phyloP scores from a whole-genome alignment of 2,888 invertebrate species.

The Caenorhabditis plicata region DNA sequence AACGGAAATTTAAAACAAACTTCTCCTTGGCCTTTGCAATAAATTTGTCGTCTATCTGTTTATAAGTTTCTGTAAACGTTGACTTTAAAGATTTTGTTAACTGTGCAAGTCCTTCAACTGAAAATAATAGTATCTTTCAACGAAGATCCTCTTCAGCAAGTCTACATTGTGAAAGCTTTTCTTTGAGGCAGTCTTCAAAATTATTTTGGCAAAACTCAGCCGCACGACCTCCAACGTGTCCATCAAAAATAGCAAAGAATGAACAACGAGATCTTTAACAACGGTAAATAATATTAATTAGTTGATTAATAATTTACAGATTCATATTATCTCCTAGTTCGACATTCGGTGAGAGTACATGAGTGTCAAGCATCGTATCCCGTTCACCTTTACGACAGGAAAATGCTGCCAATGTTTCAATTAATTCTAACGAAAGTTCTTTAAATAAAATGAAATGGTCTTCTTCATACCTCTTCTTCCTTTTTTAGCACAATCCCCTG shows the following conservation, averaged over 20 bases:
- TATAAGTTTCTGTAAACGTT: constrained; percentile 68
- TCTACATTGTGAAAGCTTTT: constrained; percentile 65
- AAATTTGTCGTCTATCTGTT: constrained; percentile 69
- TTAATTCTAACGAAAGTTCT: constrained; percentile 7
- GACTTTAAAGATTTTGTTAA: constrained; percentile 68
- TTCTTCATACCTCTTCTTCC: not conserved
- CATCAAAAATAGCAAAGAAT: constrained; percentile 69
- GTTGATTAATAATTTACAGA: not conserved
- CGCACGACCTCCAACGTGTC: constrained; percentile 69
- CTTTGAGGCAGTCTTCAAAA: constrained; percentile 64
- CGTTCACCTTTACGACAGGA: constrained; percentile 68
- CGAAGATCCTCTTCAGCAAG: not conserved
- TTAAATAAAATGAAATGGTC: not conserved
- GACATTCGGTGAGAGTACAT: constrained; percentile 67
- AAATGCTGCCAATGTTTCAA: constrained; percentile 9
- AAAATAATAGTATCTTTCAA: constrained; percentile 3
- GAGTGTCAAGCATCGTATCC: constrained; percentile 70
- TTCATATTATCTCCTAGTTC: constrained; percentile 13
- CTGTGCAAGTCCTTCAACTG: constrained; percentile 26
- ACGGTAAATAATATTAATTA: not conserved
- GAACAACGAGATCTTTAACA: constrained; percentile 55
- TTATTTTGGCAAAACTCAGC: constrained; percentile 67
- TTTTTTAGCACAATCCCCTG: not conserved
- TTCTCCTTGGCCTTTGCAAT: constrained; percentile 67
- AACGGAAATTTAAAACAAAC: constrained; percentile 52